Conservation (phyloP, 2,888 invertebrate genomes). For the Campoplex nolae region DNA sequence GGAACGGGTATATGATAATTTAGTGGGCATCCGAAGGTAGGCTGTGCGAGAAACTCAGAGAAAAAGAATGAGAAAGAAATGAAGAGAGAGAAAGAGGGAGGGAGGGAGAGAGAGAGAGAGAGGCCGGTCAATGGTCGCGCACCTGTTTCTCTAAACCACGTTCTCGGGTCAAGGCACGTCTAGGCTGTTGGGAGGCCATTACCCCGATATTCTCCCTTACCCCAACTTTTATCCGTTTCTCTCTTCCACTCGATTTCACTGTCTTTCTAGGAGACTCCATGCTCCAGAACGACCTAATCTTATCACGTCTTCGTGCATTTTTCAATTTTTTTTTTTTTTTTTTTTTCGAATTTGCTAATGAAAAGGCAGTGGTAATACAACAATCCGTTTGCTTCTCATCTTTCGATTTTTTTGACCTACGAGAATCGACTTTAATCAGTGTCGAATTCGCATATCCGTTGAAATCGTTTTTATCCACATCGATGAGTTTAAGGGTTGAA, state of each 20-base stretch:
- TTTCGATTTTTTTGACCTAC: background rate
- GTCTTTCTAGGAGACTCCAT: background rate
- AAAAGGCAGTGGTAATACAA: background rate
- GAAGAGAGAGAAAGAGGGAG: constrained; percentile 12
- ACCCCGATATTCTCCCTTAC: constrained; percentile 78
- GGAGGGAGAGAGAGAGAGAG: constrained; percentile 43
- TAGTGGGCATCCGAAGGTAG: constrained; percentile 77
- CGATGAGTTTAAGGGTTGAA: background rate
- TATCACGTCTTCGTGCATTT: constrained; percentile 13
- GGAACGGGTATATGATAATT: constrained; percentile 78
- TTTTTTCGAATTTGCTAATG: background rate
- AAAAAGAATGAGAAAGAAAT: constrained; percentile 19
- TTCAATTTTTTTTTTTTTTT: background rate
- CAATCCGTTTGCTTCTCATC: background rate
- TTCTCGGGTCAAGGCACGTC: constrained; percentile 82
- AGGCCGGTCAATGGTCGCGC: constrained; percentile 71
- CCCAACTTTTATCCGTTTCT: constrained; percentile 52
- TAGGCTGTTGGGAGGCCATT: constrained; percentile 83
- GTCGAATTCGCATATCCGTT: background rate
- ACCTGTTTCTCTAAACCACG: constrained; percentile 67
- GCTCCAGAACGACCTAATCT: background rate
- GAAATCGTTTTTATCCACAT: background rate
- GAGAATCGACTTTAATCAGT: background rate
- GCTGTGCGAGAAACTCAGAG: constrained; percentile 68
- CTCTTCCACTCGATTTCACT: background rate